These are phyloP conservation scores for Norana najaformis DNA, from an alignment of 2,888 invertebrate genomes.

Conservation along the genomic window DNA sequence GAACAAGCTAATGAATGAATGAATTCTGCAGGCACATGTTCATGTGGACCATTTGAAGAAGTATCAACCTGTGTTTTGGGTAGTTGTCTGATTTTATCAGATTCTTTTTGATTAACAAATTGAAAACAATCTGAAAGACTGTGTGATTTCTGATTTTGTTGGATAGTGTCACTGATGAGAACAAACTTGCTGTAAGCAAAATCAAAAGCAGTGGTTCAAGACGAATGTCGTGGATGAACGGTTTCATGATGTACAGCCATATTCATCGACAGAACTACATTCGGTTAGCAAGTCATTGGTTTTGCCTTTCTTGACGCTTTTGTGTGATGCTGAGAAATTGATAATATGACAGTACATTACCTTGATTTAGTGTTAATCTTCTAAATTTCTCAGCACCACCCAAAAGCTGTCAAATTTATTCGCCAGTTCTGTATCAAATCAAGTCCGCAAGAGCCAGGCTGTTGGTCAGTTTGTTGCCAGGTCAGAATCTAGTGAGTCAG, in stretches of 20 bases:
- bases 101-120: background rate
- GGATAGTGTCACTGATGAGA: constrained; percentile 5
- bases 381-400: too few relatives aligned
- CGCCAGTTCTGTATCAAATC: too few relatives aligned
- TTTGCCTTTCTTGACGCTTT: too few relatives aligned
- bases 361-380: too few relatives aligned
- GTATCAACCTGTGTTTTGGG: background rate
- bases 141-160: background rate
- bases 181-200: background rate
- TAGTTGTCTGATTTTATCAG: background rate
- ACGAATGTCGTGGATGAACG: constrained; percentile 59
- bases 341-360: too few relatives aligned
- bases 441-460: too few relatives aligned
- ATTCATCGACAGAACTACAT: constrained; percentile 54
- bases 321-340: too few relatives aligned
- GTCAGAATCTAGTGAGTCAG: too few relatives aligned
- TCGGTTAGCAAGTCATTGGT: constrained; percentile 44
- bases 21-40: too few relatives aligned
- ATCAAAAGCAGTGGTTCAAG: background rate
- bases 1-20: too few relatives aligned
- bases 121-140: background rate
- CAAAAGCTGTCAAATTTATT: too few relatives aligned
- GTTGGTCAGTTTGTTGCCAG: too few relatives aligned
- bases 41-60: background rate
- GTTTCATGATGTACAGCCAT: constrained; percentile 60